Conservation (phyloP, 2,888 invertebrate species). For the Erannis defoliaria region DNA sequence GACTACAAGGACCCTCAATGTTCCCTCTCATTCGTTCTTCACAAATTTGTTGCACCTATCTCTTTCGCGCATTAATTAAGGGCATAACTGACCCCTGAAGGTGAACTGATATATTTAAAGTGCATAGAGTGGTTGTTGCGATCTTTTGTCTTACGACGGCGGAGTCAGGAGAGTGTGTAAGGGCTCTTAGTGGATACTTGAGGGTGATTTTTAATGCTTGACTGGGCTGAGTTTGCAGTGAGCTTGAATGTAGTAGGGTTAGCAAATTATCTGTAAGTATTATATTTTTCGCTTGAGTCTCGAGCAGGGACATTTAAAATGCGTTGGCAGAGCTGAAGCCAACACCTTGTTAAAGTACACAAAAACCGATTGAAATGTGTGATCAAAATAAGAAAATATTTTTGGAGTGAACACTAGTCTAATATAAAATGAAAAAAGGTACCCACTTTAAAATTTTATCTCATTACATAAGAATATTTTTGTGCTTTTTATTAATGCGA, state of each 20-base stretch:
- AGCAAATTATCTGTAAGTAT: too few species aligned
- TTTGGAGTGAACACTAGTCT: too few species aligned
- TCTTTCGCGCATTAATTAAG: conserved; percentile 73
- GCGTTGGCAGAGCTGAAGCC: not conserved
- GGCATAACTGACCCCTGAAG: conserved; percentile 76
- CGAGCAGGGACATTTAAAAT: too few species aligned
- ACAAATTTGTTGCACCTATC: conserved; percentile 38
- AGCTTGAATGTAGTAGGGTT: conserved; percentile 41
- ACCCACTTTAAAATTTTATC: too few species aligned
- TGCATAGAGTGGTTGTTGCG: conserved; percentile 77
- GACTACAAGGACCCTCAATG: conserved; percentile 71
- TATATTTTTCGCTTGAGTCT: too few species aligned
- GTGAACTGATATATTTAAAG: conserved; percentile 66
- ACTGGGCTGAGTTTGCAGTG: conserved; percentile 53
- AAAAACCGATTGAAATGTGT: too few species aligned
- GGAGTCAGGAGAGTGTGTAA: conserved; percentile 56
- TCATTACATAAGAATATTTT: too few species aligned
- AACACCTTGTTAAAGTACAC: too few species aligned
- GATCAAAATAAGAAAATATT: too few species aligned
- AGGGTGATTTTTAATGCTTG: conserved; percentile 55
- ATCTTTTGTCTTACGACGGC: conserved; percentile 77
- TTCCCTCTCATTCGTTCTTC: conserved; percentile 57
- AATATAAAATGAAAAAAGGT: too few species aligned
- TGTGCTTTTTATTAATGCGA: too few species aligned
- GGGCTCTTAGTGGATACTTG: conserved; percentile 56